phyloP scores from a whole-genome alignment of 2,113 vertebrate genomes.

The Oryzias javanicus region DNA sequence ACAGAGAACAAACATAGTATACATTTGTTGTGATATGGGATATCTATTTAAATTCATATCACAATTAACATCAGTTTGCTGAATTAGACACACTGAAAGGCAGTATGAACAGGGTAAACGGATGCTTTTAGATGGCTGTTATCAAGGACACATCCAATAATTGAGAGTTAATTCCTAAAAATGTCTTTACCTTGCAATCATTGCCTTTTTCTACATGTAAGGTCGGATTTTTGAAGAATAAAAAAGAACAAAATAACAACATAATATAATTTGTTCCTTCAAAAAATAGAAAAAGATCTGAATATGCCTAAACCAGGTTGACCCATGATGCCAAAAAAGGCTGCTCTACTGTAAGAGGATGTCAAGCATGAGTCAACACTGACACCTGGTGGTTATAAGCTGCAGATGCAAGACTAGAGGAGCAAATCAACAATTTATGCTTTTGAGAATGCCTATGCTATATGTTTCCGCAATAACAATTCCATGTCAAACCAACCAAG shows the following conservation, averaged over 20 bases:
- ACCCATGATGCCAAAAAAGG: not conserved
- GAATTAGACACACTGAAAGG: not conserved
- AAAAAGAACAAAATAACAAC: not conserved
- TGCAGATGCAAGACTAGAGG: conserved; percentile 1
- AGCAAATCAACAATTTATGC: not conserved
- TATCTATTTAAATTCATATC: too few relatives aligned
- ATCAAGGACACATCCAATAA: not conserved
- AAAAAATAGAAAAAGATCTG: conserved; percentile 14
- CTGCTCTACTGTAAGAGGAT: not conserved
- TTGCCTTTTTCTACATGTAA: not conserved
- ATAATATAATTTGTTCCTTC: conserved; percentile 10
- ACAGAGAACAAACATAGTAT: too few relatives aligned
- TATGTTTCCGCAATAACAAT: too few relatives aligned
- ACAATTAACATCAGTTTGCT: too few relatives aligned
- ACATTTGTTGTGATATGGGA: too few relatives aligned
- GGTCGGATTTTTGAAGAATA: not conserved
- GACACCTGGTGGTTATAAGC: conserved; percentile 48
- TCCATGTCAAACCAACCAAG: too few relatives aligned
- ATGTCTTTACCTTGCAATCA: not conserved
- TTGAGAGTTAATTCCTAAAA: not conserved
- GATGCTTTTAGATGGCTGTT: too few relatives aligned
- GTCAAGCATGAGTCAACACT: conserved; percentile 14
- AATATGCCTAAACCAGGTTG: conserved; percentile 20
- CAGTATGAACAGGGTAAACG: conserved; percentile 13
- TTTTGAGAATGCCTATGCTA: too few relatives aligned